Conservation (phyloP, 1,140 invertebrate genomes). For the Brachionus angularis region DNA sequence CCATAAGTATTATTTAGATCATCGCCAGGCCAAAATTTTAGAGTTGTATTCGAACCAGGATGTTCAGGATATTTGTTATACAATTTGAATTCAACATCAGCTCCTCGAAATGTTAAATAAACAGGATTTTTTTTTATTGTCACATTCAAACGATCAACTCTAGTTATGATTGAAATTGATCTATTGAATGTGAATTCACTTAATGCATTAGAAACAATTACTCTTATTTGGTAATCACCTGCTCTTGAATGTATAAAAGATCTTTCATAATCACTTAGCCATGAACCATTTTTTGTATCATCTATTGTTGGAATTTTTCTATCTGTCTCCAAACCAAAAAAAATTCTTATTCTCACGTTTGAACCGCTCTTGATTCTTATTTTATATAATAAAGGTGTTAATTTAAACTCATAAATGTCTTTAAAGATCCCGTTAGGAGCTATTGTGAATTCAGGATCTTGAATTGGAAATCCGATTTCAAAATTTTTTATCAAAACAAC, state of each 20-base stretch:
- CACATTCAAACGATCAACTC: background rate
- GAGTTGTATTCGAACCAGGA: background rate
- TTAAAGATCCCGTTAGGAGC: background rate
- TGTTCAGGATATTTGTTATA: background rate
- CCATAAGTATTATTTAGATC: background rate
- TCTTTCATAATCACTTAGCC: background rate
- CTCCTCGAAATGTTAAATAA: background rate
- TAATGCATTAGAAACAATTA: constrained; percentile 27
- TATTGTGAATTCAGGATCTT: background rate
- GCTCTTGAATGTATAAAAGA: background rate
- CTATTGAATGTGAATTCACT: constrained; percentile 3
- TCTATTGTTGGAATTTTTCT: background rate
- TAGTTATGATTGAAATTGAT: constrained; percentile 17
- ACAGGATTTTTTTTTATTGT: background rate
- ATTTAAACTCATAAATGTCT: background rate
- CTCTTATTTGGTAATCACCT: background rate
- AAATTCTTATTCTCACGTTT: constrained; percentile 15
- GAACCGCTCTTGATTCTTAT: background rate
- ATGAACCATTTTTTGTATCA: background rate
- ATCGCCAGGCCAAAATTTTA: constrained; percentile 43
- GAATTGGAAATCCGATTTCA: constrained; percentile 4
- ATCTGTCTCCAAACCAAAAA: background rate
- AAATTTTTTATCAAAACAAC: background rate
- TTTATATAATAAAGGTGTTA: background rate
- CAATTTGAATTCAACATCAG: constrained; percentile 5